Evolutionary conservation across 1,140 invertebrate species (phyloP), one percentile per base, ranked within the genome.

Genomic region (Akabosia matsudoensis): DNA sequence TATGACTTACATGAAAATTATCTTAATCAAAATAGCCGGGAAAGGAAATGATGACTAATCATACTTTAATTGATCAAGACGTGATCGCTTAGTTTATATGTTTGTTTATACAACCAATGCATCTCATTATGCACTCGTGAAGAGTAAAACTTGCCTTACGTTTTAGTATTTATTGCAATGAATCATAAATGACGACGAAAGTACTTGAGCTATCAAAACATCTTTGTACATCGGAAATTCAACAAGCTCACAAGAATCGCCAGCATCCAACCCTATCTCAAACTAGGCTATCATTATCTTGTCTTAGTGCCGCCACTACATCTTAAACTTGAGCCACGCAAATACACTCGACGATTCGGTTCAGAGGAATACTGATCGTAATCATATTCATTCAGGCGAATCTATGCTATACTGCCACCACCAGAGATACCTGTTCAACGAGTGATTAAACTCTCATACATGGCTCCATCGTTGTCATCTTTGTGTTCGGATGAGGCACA

Each of bases 221-320:
- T n/a, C n/a, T n/a, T n/a, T n/a, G n/a, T n/a, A n/a, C n/a, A n/a
- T n/a, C n/a, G n/a, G n/a, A n/a, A n/a, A n/a, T n/a, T n/a, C n/a
- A n/a, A n/a, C n/a, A n/a, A n/a, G n/a, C 7, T 45, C 37, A 45
- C 18, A 45, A 45, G 37, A 45, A 56, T 56, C 54, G 4, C 22
- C 14, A 13, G 4, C 54, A 56, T 56, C 24, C 18, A 45, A 45
- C 7, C 18, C 7, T 13, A 10, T 56, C n/a, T 22, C n/a, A 7
- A 13, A 13, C 24, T 67, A 31, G 28, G 61, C 61, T 67, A 67
- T 67, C 61, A 67, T 67, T 67, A 67, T 30, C 61, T 67, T 67
- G 61, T 67, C 61, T 10, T 31, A 30, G 61, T 67, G 61, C 28
- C 28, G 61, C 61, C 61, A 22, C 54, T 14, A 24, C 54, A 14